Conservation (phyloP, 2,888 invertebrate genomes). For the Pimpla rufipes region DNA sequence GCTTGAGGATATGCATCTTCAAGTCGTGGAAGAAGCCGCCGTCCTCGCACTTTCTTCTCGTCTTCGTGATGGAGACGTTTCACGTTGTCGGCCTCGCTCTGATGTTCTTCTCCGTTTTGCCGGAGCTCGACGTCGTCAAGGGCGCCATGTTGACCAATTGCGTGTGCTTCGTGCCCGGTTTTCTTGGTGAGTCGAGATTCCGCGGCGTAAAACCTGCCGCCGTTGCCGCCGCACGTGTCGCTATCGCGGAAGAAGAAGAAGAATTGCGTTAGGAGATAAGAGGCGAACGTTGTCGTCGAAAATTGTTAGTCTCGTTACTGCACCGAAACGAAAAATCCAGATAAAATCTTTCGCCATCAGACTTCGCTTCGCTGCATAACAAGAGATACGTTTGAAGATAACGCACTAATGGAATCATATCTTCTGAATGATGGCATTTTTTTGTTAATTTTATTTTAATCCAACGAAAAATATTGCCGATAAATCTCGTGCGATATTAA, state of each 20-base stretch:
- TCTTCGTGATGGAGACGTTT: slow-evolving; percentile 94
- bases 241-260: not conserved
- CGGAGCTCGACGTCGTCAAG: slow-evolving; percentile 96
- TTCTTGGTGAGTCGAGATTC: slow-evolving; percentile 86
- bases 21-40: slow-evolving; percentile 93
- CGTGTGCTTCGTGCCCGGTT: slow-evolving; percentile 95
- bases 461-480: not conserved
- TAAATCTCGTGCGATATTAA: not conserved
- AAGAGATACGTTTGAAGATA: too few relatives aligned
- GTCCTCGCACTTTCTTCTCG: slow-evolving; percentile 88
- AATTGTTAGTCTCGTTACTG: not conserved
- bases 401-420: too few relatives aligned
- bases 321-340: not conserved
- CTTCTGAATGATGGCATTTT: not conserved
- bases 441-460: not conserved
- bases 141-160: slow-evolving; percentile 99
- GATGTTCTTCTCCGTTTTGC: slow-evolving; percentile 95
- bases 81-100: slow-evolving; percentile 95
- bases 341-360: not conserved
- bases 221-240: not conserved
- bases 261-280: not conserved
- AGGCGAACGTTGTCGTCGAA: not conserved
- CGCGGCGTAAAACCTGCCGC: not conserved
- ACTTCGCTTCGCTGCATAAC: too few relatives aligned
- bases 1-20: slow-evolving; percentile 95